These are phyloP conservation scores for Mycogona germanica DNA, from an alignment of 2,888 invertebrate species.

Conservation along the genomic window DNA sequence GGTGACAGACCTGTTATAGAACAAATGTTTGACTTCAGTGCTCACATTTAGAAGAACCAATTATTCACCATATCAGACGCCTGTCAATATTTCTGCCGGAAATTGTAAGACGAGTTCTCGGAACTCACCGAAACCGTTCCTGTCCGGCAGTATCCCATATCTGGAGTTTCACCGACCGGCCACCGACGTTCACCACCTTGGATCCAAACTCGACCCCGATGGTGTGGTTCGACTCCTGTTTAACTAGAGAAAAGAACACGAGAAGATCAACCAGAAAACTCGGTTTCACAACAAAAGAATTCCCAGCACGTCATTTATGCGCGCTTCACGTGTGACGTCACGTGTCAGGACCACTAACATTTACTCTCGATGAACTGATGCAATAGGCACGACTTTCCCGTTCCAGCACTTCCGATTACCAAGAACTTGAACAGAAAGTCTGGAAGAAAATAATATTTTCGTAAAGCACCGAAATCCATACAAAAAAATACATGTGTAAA, in stretches of 20 bases:
- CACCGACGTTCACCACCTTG: slow-evolving; percentile 66
- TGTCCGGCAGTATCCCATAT: slow-evolving; percentile 56
- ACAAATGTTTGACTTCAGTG: slow-evolving; percentile 25
- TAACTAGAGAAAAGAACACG: slow-evolving; percentile 44
- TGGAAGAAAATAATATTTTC: too few relatives aligned
- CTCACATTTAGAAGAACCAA: slow-evolving; percentile 3
- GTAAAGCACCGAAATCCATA: too few relatives aligned
- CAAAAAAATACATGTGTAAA: too few relatives aligned
- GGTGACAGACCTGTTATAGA: slow-evolving; percentile 50
- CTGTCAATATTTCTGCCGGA: not conserved
- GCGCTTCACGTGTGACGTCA: too few relatives aligned
- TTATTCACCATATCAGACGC: not conserved
- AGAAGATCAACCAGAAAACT: slow-evolving; percentile 7
- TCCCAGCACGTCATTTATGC: too few relatives aligned
- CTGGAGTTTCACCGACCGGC: slow-evolving; percentile 68
- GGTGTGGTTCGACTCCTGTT: slow-evolving; percentile 69
- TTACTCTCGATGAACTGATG: slow-evolving; percentile 76
- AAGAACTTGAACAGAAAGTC: slow-evolving; percentile 76
- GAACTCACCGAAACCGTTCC: slow-evolving; percentile 35
- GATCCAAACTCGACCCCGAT: slow-evolving; percentile 83
- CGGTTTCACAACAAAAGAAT: too few relatives aligned
- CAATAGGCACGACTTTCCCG: slow-evolving; percentile 68
- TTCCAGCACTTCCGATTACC: slow-evolving; percentile 71
- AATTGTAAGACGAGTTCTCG: not conserved
- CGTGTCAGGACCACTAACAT: slow-evolving; percentile 46